phyloP scores from a whole-genome alignment of 1,140 invertebrate species.

The Ceratosolen fusciceps region DNA sequence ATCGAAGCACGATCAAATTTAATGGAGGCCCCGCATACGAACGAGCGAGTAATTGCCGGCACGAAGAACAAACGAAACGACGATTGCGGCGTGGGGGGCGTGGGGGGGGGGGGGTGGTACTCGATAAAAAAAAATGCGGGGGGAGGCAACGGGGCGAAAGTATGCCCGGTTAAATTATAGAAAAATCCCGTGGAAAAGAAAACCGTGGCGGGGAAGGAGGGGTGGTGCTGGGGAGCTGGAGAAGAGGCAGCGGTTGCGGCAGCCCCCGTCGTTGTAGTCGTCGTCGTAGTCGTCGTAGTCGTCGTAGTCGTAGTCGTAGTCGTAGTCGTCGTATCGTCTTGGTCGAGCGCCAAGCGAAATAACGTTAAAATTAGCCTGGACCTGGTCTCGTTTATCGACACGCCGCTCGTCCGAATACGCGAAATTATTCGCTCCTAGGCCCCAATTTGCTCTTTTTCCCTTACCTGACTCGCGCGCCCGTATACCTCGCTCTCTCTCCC shows the following conservation, averaged over 20 bases:
- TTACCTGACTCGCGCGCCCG: neutral
- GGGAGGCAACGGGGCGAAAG: neutral
- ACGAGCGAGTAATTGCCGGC: too few relatives aligned
- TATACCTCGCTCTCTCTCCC: too few relatives aligned
- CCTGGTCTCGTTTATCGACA: slow-evolving; percentile 56
- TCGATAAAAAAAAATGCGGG: too few relatives aligned
- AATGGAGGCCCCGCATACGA: too few relatives aligned
- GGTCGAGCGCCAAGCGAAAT: slow-evolving; percentile 59
- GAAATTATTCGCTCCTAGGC: slow-evolving; percentile 19
- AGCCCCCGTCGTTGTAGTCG: too few relatives aligned
- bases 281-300: too few relatives aligned
- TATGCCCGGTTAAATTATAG: neutral
- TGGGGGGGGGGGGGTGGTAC: too few relatives aligned
- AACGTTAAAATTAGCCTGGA: slow-evolving; percentile 61
- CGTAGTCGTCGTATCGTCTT: slow-evolving; percentile 52
- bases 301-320: too few relatives aligned
- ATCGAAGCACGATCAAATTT: too few relatives aligned
- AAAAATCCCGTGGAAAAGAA: neutral
- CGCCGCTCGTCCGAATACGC: slow-evolving; percentile 25
- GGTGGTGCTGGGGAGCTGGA: too few relatives aligned
- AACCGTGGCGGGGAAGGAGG: slow-evolving; percentile 39
- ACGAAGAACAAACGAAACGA: neutral
- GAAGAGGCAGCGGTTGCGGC: slow-evolving; percentile 39
- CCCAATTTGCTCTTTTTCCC: neutral
- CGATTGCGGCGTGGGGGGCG: neutral